Conservation (phyloP, 2,888 invertebrate genomes). For the Polyommatus icarus region DNA sequence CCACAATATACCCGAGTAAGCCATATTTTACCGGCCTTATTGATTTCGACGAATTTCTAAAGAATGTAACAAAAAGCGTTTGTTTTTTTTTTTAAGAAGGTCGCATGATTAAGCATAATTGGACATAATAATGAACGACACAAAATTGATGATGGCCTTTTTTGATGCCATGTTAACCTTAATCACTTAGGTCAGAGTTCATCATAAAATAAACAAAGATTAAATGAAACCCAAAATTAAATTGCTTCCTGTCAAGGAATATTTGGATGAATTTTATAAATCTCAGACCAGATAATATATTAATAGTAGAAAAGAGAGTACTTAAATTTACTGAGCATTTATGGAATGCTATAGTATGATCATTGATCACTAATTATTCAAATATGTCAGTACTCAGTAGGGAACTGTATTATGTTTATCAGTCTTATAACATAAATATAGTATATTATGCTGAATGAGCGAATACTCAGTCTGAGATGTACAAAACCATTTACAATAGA, state of each 20-base stretch:
- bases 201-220: not conserved
- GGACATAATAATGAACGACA: constrained; percentile 8
- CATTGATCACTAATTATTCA: not conserved
- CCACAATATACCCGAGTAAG: constrained; percentile 31
- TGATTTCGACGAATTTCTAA: constrained; percentile 26
- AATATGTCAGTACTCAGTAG: constrained; percentile 4
- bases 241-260: not conserved
- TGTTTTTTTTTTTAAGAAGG: constrained; percentile 1
- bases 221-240: not conserved
- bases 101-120: constrained; percentile 25
- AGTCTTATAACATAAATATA: not conserved
- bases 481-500: not conserved
- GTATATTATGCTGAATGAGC: not conserved
- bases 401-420: not conserved
- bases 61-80: constrained; percentile 1
- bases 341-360: not conserved
- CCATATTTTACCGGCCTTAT: constrained; percentile 31
- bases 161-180: constrained; percentile 9
- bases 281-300: not conserved
- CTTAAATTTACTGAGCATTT: not conserved
- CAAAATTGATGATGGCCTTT: not conserved
- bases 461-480: not conserved
- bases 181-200: not conserved
- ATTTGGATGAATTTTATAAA: not conserved
- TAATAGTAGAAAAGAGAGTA: not conserved